phyloP scores from a whole-genome alignment of 2,113 vertebrate genomes.

The Caranx ignobilis region DNA sequence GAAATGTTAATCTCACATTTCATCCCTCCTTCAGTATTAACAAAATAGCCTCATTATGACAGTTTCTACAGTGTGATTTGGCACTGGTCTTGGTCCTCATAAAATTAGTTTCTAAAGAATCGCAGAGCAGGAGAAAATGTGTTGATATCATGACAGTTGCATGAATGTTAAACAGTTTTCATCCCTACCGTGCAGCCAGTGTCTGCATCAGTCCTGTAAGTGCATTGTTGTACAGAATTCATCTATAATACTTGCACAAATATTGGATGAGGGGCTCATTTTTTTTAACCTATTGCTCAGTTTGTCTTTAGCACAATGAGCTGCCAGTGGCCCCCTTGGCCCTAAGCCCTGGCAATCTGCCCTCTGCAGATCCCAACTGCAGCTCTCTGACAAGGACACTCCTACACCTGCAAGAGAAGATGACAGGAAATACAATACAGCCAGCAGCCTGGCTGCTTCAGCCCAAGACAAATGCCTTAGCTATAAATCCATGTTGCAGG shows the following conservation, averaged over 20 bases:
- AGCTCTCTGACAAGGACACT: constrained; percentile 78
- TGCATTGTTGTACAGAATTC: constrained; percentile 8
- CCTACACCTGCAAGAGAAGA: constrained; percentile 71
- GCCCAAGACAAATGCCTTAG: constrained; percentile 61
- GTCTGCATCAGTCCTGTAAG: background rate
- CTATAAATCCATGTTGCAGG: constrained; percentile 76
- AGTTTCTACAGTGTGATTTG: background rate
- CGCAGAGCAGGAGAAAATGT: background rate
- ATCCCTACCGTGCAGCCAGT: background rate
- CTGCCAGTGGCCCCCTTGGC: constrained; percentile 66
- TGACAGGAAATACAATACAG: constrained; percentile 76
- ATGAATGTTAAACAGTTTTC: constrained; percentile 24
- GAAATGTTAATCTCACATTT: constrained; percentile 19
- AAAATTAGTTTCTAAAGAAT: background rate
- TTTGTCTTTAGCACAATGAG: constrained; percentile 69
- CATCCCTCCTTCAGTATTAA: background rate
- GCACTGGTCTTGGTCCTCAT: background rate
- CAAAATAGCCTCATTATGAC: background rate
- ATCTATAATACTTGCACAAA: constrained; percentile 42
- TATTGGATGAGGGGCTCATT: constrained; percentile 51
- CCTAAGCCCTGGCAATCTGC: constrained; percentile 65
- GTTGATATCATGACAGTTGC: background rate
- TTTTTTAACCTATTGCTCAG: constrained; percentile 51
- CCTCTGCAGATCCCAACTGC: constrained; percentile 68
- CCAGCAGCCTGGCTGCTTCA: constrained; percentile 60